Conservation (phyloP, 2,888 invertebrate genomes). For the Alsophila aescularia region DNA sequence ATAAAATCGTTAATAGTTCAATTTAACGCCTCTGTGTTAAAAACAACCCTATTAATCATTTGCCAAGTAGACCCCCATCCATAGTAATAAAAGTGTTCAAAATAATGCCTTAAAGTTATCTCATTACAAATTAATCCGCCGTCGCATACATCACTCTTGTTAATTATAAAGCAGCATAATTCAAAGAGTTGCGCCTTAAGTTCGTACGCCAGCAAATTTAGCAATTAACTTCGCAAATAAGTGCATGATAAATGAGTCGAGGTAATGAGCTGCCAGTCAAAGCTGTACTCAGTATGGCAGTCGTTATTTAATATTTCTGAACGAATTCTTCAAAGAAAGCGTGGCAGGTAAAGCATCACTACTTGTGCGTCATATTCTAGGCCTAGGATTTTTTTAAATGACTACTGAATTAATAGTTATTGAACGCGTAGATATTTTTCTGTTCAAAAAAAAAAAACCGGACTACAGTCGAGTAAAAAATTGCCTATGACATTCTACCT, state of each 20-base stretch:
- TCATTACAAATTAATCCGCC: slow-evolving; percentile 17
- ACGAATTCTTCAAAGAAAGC: slow-evolving; percentile 11
- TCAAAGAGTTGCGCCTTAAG: slow-evolving; percentile 34
- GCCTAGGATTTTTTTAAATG: too few species aligned
- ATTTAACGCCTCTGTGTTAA: too few species aligned
- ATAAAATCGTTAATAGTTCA: too few species aligned
- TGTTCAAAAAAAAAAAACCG: too few species aligned
- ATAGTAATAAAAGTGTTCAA: neutral
- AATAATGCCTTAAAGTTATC: slow-evolving; percentile 12
- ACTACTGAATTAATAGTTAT: too few species aligned
- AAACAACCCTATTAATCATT: too few species aligned
- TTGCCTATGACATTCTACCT: too few species aligned
- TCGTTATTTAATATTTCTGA: slow-evolving; percentile 13
- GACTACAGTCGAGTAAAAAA: too few species aligned
- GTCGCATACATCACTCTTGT: slow-evolving; percentile 37
- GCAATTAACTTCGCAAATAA: slow-evolving; percentile 43
- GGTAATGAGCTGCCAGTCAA: slow-evolving; percentile 35
- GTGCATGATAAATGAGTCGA: slow-evolving; percentile 39
- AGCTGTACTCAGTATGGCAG: slow-evolving; percentile 6
- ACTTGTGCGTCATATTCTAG: too few species aligned
- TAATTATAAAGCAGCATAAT: slow-evolving; percentile 40
- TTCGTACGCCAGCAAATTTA: slow-evolving; percentile 38
- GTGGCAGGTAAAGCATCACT: neutral
- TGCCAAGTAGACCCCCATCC: too few species aligned
- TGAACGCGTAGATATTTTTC: too few species aligned